Evolutionary conservation across 2,888 invertebrate genomes (phyloP).

Genomic region (Amiota minor): DNA sequence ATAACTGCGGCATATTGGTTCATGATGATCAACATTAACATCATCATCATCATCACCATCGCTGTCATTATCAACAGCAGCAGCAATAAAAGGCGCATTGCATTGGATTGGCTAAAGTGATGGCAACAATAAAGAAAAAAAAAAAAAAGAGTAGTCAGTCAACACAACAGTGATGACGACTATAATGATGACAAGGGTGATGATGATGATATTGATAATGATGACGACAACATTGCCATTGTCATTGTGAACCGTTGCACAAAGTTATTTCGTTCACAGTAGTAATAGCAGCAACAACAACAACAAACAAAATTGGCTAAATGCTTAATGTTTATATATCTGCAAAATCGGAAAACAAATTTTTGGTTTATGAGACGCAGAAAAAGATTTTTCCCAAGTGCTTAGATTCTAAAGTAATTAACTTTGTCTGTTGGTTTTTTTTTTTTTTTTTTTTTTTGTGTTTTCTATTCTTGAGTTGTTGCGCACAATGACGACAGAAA

Average conservation of each 20-base stretch:
- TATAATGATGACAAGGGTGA: too few species aligned
- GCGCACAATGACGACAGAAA: conserved; percentile 54
- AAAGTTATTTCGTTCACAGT: neutral
- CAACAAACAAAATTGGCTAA: conserved; percentile 10
- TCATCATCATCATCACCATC: neutral
- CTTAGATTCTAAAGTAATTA: conserved; percentile 54
- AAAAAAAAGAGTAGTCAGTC: too few species aligned
- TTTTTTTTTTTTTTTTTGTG: too few species aligned
- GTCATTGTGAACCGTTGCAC: conserved; percentile 13
- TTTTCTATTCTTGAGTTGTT: neutral
- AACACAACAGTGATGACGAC: neutral
- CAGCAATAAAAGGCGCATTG: neutral
- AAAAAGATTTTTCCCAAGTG: conserved; percentile 12
- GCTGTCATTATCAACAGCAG: neutral
- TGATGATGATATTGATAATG: neutral
- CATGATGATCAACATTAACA: neutral
- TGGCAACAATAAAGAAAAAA: neutral
- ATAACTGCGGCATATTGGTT: conserved; percentile 13
- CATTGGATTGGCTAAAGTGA: neutral
- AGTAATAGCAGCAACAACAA: too few species aligned
- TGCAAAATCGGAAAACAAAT: neutral
- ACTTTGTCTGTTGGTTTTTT: conserved; percentile 39
- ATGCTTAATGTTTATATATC: conserved; percentile 2
- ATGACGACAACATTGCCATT: neutral
- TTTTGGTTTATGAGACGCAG: conserved; percentile 10